A percentile compares a stretch with the other conserved stretches of the same genome.
Evolutionary conservation across 1,140 invertebrate species (phyloP).

Genomic region (Laupala kohalensis): DNA sequence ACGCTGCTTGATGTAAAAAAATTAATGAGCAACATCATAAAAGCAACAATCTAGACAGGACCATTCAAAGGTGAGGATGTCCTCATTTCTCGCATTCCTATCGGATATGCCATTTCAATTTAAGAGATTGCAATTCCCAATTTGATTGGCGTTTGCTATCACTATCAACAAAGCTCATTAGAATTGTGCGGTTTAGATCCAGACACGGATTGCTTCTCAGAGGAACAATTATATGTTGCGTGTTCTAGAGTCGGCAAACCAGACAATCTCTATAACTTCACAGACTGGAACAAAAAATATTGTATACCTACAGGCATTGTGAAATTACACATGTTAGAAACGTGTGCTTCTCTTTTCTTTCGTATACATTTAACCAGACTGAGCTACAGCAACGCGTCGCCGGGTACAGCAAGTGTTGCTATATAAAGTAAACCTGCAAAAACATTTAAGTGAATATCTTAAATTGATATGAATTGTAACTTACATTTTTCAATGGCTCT

Average conservation of each 20-base stretch:
- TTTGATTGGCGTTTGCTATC: constrained; percentile 34
- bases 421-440: too few relatives aligned
- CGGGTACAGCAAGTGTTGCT: too few relatives aligned
- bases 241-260: constrained; percentile 7
- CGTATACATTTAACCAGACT: too few relatives aligned
- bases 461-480: too few relatives aligned
- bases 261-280: too few relatives aligned
- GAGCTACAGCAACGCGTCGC: too few relatives aligned
- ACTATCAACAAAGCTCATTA: constrained; percentile 41
- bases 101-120: constrained; percentile 29
- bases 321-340: too few relatives aligned
- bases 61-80: constrained; percentile 26
- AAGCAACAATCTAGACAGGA: constrained; percentile 27
- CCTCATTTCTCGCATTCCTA: constrained; percentile 27
- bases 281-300: too few relatives aligned
- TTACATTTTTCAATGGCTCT: too few relatives aligned
- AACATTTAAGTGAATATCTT: too few relatives aligned
- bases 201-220: constrained; percentile 25
- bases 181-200: constrained; percentile 26
- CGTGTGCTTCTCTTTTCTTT: too few relatives aligned
- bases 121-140: constrained; percentile 34
- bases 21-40: constrained; percentile 26
- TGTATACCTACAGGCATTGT: too few relatives aligned
- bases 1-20: constrained; percentile 28
- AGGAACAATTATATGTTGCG: constrained; percentile 33